phyloP scores from a whole-genome alignment of 1,140 invertebrate species.

The Centruroides vittatus region DNA sequence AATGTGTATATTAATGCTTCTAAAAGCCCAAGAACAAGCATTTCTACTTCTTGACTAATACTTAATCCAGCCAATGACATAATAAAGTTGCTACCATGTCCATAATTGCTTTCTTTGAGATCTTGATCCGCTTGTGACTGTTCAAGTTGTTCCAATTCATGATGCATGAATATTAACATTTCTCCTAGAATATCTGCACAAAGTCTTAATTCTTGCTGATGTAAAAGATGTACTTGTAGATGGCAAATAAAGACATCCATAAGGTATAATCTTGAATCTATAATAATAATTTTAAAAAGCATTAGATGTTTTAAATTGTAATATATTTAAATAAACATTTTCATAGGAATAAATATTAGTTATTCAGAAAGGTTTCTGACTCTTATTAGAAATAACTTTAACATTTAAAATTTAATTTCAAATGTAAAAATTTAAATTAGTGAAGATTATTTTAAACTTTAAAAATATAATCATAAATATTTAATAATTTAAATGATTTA shows the following conservation, averaged over 20 bases:
- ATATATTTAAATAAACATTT: no score
- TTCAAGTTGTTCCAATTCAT: conserved; percentile 7
- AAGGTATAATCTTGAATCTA: conserved; percentile 53
- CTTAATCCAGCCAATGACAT: not conserved
- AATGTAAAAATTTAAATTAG: no score
- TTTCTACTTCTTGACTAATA: conserved; percentile 14
- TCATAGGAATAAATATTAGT: no score
- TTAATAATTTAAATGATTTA: no score
- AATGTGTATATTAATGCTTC: conserved; percentile 12
- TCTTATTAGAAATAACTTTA: no score
- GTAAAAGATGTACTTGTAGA: conserved; percentile 59
- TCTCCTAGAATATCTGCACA: conserved; percentile 80
- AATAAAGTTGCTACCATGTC: not conserved
- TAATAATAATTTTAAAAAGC: conserved; percentile 15
- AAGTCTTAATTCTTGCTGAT: conserved; percentile 60
- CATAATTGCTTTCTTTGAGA: not conserved
- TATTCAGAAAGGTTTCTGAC: no score
- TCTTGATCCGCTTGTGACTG: not conserved
- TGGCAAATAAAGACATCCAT: conserved; percentile 48
- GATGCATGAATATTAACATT: conserved; percentile 60
- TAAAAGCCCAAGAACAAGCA: conserved; percentile 7
- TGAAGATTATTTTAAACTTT: no score
- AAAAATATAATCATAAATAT: no score
- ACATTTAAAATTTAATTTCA: no score
- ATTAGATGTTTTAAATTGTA: no score